A percentile compares a stretch with the other conserved stretches of the same genome.
These are phyloP conservation scores for Andrena trimmerana DNA, from an alignment of 2,888 invertebrate species.

Conservation along the genomic window DNA sequence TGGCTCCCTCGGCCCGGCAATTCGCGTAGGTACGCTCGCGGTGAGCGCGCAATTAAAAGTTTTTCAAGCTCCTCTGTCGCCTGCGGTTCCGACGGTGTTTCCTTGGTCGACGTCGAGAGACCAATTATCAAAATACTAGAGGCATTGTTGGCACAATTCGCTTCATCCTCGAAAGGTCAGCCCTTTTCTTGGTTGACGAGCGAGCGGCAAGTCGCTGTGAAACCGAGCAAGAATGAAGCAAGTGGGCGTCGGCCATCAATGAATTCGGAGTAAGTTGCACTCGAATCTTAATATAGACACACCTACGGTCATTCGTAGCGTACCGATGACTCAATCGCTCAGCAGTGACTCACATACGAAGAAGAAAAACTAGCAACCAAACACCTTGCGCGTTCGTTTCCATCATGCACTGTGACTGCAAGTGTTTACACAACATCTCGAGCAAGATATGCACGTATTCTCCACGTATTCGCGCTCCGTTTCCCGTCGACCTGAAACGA, in stretches of 20 bases:
- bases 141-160: neutral
- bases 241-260: neutral
- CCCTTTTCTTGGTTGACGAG: neutral
- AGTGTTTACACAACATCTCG: neutral
- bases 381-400: neutral
- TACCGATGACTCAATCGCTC: slow-evolving; percentile 30
- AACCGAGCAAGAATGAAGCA: neutral
- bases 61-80: neutral
- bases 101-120: slow-evolving; percentile 1
- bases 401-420: too few species aligned
- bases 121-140: slow-evolving; percentile 26
- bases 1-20: too few species aligned
- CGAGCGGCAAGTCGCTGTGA: neutral
- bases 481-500: neutral
- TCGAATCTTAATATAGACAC: slow-evolving; percentile 31
- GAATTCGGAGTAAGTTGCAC: neutral
- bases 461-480: too few species aligned
- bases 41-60: slow-evolving; percentile 48
- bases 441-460: neutral
- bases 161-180: neutral
- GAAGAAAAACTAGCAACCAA: neutral
- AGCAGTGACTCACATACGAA: slow-evolving; percentile 15
- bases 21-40: neutral
- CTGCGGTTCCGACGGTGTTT: neutral
- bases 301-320: slow-evolving; percentile 7